These are phyloP conservation scores for Zaprionus taronus DNA, from an alignment of 1,140 invertebrate species.

Conservation along the genomic window DNA sequence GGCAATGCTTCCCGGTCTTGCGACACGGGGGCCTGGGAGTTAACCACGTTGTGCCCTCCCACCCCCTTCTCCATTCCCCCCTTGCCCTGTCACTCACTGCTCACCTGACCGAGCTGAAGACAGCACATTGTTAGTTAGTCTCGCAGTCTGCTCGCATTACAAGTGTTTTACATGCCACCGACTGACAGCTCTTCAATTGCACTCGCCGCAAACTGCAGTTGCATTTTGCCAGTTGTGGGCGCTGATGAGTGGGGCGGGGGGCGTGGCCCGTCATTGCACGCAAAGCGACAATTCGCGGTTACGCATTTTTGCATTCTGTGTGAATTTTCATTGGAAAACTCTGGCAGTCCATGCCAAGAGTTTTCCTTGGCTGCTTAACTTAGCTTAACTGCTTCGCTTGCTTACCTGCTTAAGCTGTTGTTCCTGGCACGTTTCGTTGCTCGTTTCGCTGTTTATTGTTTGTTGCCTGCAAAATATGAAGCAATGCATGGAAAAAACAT, in stretches of 20 bases:
- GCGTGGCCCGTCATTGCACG: constrained; percentile 45
- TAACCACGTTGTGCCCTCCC: constrained; percentile 10
- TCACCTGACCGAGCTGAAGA: constrained; percentile 32
- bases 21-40: constrained; percentile 25
- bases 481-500: constrained; percentile 40
- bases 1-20: constrained; percentile 52
- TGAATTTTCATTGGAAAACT: constrained; percentile 43
- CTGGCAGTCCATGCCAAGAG: neutral
- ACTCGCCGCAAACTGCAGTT: constrained; percentile 39
- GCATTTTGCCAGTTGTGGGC: constrained; percentile 16
- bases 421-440: constrained; percentile 55
- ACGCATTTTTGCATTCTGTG: constrained; percentile 76
- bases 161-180: constrained; percentile 60
- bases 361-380: constrained; percentile 6
- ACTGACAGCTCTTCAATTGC: constrained; percentile 58
- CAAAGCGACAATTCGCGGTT: constrained; percentile 54
- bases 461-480: constrained; percentile 52
- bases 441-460: constrained; percentile 35
- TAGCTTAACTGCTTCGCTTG: neutral
- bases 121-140: constrained; percentile 56
- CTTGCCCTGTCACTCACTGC: neutral
- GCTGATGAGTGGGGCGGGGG: neutral
- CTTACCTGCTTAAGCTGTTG: constrained; percentile 68
- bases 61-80: neutral
- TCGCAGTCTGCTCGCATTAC: constrained; percentile 65